These are phyloP conservation scores for Dallia pectoralis DNA, from an alignment of 2,797 vertebrate species.

Conservation along the genomic window DNA sequence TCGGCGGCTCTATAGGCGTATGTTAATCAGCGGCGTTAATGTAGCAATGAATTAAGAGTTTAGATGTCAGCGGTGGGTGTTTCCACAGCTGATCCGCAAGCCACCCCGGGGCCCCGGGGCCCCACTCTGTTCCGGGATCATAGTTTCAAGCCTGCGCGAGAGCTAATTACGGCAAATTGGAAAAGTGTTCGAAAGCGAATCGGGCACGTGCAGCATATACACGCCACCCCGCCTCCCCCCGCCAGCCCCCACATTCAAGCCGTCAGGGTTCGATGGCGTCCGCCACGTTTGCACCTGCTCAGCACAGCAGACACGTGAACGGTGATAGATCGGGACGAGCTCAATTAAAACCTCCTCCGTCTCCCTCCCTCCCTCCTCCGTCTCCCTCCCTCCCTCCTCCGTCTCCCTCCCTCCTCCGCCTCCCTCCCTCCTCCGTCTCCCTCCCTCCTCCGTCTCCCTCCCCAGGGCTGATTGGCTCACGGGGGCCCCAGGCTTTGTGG, in stretches of 20 bases:
- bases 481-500: slow-evolving; percentile 72
- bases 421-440: slow-evolving; percentile 46
- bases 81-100: slow-evolving; percentile 80
- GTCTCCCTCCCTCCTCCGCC: slow-evolving; percentile 45
- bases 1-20: slow-evolving; percentile 48
- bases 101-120: slow-evolving; percentile 33
- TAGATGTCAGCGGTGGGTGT: slow-evolving; percentile 79
- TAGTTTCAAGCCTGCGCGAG: slow-evolving; percentile 73
- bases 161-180: slow-evolving; percentile 81
- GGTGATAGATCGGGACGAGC: slow-evolving; percentile 3
- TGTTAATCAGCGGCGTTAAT: slow-evolving; percentile 82
- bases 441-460: slow-evolving; percentile 46
- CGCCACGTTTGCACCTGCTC: neutral
- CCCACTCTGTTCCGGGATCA: slow-evolving; percentile 61
- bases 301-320: neutral
- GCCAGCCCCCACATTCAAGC: slow-evolving; percentile 21
- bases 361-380: slow-evolving; percentile 51
- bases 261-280: slow-evolving; percentile 20
- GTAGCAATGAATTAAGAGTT: slow-evolving; percentile 84
- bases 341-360: slow-evolving; percentile 28
- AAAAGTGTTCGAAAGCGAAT: slow-evolving; percentile 69
- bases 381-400: slow-evolving; percentile 45
- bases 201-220: slow-evolving; percentile 40
- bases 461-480: neutral
- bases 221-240: slow-evolving; percentile 23